Evolutionary conservation across 1,140 invertebrate genomes (phyloP).

Genomic region (Portunus trituberculatus): DNA sequence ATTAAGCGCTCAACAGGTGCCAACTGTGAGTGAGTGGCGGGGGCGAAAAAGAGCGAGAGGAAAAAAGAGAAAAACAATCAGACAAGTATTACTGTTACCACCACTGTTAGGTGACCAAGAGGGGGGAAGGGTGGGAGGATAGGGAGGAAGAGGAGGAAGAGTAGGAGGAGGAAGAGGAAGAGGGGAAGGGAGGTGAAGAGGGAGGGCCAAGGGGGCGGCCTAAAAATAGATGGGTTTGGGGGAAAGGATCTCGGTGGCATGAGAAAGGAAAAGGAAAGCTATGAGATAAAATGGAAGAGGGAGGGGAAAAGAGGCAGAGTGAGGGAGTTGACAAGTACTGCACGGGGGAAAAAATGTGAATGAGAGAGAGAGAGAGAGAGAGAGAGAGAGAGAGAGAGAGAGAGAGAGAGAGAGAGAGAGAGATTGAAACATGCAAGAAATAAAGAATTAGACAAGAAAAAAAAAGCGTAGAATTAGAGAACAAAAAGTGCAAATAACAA

Average conservation of each 20-base stretch:
- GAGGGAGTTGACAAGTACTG: constrained; percentile 17
- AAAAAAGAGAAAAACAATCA: constrained; percentile 1
- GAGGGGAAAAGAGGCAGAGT: not conserved
- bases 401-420: not conserved
- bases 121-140: not conserved
- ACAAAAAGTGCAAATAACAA: too few species aligned
- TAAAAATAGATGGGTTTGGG: not conserved
- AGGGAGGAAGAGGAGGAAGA: not conserved
- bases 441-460: not conserved
- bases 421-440: not conserved
- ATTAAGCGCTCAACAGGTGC: constrained; percentile 2
- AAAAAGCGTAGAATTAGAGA: not conserved
- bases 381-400: not conserved
- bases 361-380: not conserved
- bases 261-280: constrained; percentile 1
- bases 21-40: not conserved
- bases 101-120: not conserved
- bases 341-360: not conserved
- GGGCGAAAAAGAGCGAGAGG: not conserved
- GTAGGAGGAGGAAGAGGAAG: not conserved
- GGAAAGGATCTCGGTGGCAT: not conserved
- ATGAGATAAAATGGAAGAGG: not conserved
- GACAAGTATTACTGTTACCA: not conserved
- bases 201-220: not conserved
- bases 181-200: not conserved